A percentile compares a stretch with the other conserved stretches of the same genome.
phyloP scores from a whole-genome alignment of 2,888 invertebrate genomes.

The Drosophila robusta region DNA sequence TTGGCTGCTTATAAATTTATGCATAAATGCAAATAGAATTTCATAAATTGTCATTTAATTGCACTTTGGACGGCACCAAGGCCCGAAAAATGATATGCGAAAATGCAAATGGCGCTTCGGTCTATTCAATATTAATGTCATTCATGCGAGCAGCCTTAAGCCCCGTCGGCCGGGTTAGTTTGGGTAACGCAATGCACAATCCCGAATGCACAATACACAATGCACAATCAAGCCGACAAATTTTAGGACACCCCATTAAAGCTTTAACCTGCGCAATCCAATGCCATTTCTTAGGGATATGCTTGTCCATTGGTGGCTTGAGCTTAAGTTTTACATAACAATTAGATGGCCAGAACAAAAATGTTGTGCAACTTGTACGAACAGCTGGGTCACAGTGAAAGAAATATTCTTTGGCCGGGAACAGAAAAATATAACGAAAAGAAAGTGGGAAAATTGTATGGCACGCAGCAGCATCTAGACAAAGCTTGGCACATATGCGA shows the following conservation, averaged over 20 bases:
- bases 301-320: constrained; percentile 14
- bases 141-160: constrained; percentile 25
- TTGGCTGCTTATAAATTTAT: constrained; percentile 71
- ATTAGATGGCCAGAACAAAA: constrained; percentile 6
- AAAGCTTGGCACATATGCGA: constrained; percentile 64
- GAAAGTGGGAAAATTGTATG: constrained; percentile 38
- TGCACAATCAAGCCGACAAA: too few species aligned
- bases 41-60: constrained; percentile 78
- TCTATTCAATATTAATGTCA: constrained; percentile 53
- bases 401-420: constrained; percentile 12
- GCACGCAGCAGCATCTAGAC: constrained; percentile 60
- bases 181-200: constrained; percentile 7
- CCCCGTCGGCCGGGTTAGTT: constrained; percentile 6
- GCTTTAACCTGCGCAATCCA: constrained; percentile 19
- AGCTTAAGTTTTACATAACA: constrained; percentile 4
- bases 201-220: background rate
- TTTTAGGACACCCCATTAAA: constrained; percentile 14
- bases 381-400: constrained; percentile 10
- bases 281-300: constrained; percentile 3
- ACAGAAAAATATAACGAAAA: constrained; percentile 8
- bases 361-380: constrained; percentile 3
- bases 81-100: constrained; percentile 64
- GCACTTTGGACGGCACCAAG: constrained; percentile 54
- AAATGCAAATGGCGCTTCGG: constrained; percentile 57
- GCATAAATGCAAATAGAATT: constrained; percentile 77